A percentile compares a stretch with the other conserved stretches of the same genome.
Evolutionary conservation across 2,113 vertebrate species (phyloP).

Genomic region (Penelope pileata): DNA sequence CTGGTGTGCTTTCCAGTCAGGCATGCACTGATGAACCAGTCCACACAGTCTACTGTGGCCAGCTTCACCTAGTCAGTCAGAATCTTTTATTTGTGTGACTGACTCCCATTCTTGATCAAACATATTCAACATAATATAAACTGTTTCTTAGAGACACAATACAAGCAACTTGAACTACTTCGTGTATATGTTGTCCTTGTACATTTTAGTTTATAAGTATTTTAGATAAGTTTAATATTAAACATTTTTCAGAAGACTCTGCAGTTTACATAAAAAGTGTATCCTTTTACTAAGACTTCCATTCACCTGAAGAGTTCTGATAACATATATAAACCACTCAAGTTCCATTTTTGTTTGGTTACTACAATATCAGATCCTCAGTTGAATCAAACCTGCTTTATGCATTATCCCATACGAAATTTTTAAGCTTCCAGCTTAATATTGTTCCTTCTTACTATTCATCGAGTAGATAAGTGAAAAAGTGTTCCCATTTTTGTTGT

Average conservation of each 20-base stretch:
- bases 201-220: slow-evolving; percentile 38
- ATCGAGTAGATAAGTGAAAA: slow-evolving; percentile 33
- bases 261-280: slow-evolving; percentile 21
- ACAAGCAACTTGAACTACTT: slow-evolving; percentile 17
- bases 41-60: background rate
- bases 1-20: background rate
- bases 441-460: slow-evolving; percentile 22
- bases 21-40: background rate
- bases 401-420: slow-evolving; percentile 34
- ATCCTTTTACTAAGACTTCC: slow-evolving; percentile 38
- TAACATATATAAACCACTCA: slow-evolving; percentile 26
- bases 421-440: slow-evolving; percentile 45
- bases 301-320: slow-evolving; percentile 46
- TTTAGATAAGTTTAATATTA: slow-evolving; percentile 58
- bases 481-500: background rate
- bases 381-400: slow-evolving; percentile 1
- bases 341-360: slow-evolving; percentile 43
- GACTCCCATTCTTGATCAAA: background rate
- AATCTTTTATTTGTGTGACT: background rate
- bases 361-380: slow-evolving; percentile 36
- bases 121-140: background rate
- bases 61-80: background rate
- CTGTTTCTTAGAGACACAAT: background rate
- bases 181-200: slow-evolving; percentile 4
- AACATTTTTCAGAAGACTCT: slow-evolving; percentile 35